A percentile compares a stretch with the other conserved stretches of the same genome.
These are phyloP conservation scores for Vulpes lagopus DNA, from an alignment of 2,113 vertebrate species.

Conservation along the genomic window DNA sequence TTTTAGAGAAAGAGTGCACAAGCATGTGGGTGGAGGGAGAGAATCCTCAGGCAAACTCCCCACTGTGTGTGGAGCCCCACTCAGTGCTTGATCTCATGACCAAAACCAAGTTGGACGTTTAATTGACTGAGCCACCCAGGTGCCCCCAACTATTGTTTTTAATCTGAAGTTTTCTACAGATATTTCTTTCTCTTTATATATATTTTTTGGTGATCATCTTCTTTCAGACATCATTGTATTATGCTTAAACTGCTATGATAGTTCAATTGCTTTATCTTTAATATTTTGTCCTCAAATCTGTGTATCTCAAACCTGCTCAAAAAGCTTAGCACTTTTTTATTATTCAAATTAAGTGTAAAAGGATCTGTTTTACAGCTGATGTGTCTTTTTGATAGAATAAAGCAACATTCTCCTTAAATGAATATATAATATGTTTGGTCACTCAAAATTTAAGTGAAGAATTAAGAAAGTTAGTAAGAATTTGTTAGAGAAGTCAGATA, in stretches of 20 bases:
- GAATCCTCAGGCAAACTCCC: not conserved
- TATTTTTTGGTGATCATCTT: not conserved
- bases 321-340: not conserved
- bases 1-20: not conserved
- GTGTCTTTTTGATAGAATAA: not conserved
- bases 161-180: not conserved
- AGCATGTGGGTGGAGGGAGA: not conserved
- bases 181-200: not conserved
- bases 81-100: not conserved
- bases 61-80: not conserved
- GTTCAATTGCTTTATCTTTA: not conserved
- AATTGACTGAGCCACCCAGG: not conserved
- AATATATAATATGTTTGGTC: not conserved
- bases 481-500: not conserved
- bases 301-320: not conserved
- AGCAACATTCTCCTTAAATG: not conserved
- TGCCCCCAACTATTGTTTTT: not conserved
- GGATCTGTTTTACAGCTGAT: not conserved
- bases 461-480: constrained; percentile 8
- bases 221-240: not conserved
- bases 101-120: not conserved
- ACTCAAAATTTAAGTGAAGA: not conserved
- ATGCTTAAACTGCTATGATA: not conserved
- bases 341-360: constrained; percentile 3
- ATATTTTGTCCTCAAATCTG: not conserved